Percentiles rank a stretch among this genome's conserved stretches.
Conservation (phyloP, 2,888 invertebrate genomes). For the Pandemis cinnamomeana region DNA sequence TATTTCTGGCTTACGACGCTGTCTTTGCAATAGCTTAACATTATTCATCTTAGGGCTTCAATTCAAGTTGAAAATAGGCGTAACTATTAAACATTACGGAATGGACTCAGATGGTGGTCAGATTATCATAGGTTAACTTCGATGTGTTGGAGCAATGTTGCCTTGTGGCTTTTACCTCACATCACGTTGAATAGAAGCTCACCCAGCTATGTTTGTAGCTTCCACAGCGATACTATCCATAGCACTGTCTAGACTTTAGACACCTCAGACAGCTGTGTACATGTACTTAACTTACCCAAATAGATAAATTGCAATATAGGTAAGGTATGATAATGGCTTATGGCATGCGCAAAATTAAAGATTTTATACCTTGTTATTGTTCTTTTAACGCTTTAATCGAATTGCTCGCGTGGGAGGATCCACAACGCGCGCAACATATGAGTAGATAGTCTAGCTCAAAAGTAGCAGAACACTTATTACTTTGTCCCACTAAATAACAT, state of each 20-base stretch:
- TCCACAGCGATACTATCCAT: conserved; percentile 24
- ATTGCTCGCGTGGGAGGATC: conserved; percentile 50
- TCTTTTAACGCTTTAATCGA: conserved; percentile 56
- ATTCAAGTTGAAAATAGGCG: neutral
- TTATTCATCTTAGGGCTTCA: neutral
- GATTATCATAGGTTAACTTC: neutral
- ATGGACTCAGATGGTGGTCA: neutral
- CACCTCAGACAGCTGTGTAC: conserved; percentile 39
- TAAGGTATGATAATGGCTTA: conserved; percentile 59
- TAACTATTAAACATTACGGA: neutral
- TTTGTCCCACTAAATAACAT: no score
- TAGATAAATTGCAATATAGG: conserved; percentile 34
- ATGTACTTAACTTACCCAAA: conserved; percentile 15
- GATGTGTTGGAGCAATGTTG: neutral
- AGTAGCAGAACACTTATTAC: no score
- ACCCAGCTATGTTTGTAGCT: conserved; percentile 5
- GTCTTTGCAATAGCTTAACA: neutral
- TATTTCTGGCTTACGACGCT: neutral
- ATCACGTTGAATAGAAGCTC: conserved; percentile 19
- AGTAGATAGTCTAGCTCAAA: neutral
- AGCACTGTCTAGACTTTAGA: conserved; percentile 39
- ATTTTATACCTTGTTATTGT: conserved; percentile 66
- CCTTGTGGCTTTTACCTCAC: conserved; percentile 8
- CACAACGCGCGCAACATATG: conserved; percentile 6
- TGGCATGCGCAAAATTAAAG: conserved; percentile 72